Conservation (phyloP, 1,140 invertebrate genomes). For the Philaenus spumarius region DNA sequence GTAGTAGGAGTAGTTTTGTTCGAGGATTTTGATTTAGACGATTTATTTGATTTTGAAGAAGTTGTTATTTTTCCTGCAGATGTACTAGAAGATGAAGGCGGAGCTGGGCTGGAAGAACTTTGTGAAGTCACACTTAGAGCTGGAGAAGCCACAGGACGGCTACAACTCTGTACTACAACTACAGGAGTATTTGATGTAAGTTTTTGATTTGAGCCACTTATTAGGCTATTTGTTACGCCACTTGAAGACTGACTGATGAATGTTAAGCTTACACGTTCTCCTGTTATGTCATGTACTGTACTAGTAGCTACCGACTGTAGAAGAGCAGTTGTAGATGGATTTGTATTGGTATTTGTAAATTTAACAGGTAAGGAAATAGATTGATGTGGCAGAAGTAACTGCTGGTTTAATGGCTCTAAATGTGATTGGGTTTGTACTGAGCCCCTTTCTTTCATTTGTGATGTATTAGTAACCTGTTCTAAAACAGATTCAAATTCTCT, state of each 20-base stretch:
- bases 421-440: conserved; percentile 38
- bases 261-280: conserved; percentile 25
- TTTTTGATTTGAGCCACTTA: conserved; percentile 34
- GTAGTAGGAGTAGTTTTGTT: conserved; percentile 45
- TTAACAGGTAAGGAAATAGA: conserved; percentile 4
- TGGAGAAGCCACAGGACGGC: conserved; percentile 52
- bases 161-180: conserved; percentile 52
- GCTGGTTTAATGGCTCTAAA: conserved; percentile 13
- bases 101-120: conserved; percentile 48
- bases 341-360: conserved; percentile 10
- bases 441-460: conserved; percentile 55
- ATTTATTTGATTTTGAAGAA: conserved; percentile 32
- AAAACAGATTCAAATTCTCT: conserved; percentile 75
- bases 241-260: conserved; percentile 21
- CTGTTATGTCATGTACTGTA: conserved; percentile 23
- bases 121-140: conserved; percentile 53
- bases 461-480: conserved; percentile 52
- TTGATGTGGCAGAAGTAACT: conserved; percentile 12
- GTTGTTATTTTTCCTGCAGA: conserved; percentile 29
- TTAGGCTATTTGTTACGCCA: conserved; percentile 12
- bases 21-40: conserved; percentile 42
- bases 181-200: conserved; percentile 47
- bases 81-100: conserved; percentile 26
- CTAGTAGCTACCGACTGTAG: conserved; percentile 20
- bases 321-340: conserved; percentile 13